Evolutionary conservation across 2,888 invertebrate genomes (phyloP), one percentile per base, ranked within the genome.

Genomic region (Polyommatus icarus): DNA sequence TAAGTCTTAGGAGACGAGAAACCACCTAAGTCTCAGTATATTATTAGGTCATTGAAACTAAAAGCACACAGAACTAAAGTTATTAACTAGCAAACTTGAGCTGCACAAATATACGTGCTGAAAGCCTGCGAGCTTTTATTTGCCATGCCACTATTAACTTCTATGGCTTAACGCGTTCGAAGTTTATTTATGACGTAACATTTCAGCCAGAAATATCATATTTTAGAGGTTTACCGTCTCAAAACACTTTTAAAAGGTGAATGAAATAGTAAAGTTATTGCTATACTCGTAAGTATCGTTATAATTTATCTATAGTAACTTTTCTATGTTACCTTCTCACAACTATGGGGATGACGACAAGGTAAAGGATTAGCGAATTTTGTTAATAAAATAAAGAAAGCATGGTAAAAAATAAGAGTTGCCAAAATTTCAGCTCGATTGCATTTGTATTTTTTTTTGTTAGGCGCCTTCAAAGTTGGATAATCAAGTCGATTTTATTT

Each of bases 111-210:
- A 82, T 81, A 82, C 79, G 77, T 73, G 84, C 79, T 83, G 82
- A 82, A 82, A 83, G 83, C 83, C 80, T 80, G 79, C 83, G 82
- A 83, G 72, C 82, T 83, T 85, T 84, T 89, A 86, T 89, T 89
- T 89, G 85, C 82, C 83, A 84, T 81, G 81, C 83, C 83, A 84
- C 84, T 86, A 86, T 88, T 87, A 89, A 87, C 87, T 88, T 87
- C 87, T 86, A 88, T 84, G 86, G 85, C 85, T 85, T 82, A 82
- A 82, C 84, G 81, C 82, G 78, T 67, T 18, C 5, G 15, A 67
- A 67, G 29, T 15, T 67, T 15, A 32, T 67, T 67, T 4, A 15
- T 67, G 29, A 67, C 67, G 67, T 67, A 67, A 67, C 2, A 67
- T 24, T 29, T 32, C 18, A 67, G 61, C 24, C 24, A 24, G 61